Evolutionary conservation across 2,113 vertebrate species (phyloP), one percentile per base, ranked within the genome.

Genomic region (Lonchura striata): DNA sequence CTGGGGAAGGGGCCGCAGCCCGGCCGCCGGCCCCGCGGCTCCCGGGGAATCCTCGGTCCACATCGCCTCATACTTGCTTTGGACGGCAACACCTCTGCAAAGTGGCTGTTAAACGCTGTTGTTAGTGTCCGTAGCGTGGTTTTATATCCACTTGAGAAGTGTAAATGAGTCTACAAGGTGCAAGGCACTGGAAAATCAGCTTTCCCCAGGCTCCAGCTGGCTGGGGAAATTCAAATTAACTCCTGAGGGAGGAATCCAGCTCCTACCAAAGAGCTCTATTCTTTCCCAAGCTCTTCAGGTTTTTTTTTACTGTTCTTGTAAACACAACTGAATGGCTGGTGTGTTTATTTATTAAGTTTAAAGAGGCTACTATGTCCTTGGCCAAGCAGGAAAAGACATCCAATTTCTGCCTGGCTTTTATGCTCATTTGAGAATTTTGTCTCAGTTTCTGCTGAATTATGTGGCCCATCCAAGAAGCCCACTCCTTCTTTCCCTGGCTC

Each of bases 31-130:
- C 28, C 46, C 7, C 5, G 79, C 59, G 17, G 2, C 64, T 70
- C 71, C 52, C 20, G n/a, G 35, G 1, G 13, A 49, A 44, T 16
- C 86, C 68, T 68, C 39, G 7, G n/a, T 49, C 30, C 59, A 64
- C 35, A 1, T 20, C 79, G 88, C 72, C 68, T 92, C 91, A n/a
- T n/a, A 39, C 56, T 88, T 86, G 33, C 54, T 94, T 81, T 66
- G 90, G 80, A 52, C 83, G 37, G 94, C 94, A 95, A 88, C 86
- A 84, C 91, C 91, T 94, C 95, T 37, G 56, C 52, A 64, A 95
- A 92, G 86, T 89, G 88, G 83, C 88, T 96, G 92, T 94, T 94
- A 94, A 94, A 91, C 41, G 56, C 56, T 52, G 49, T 37, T 63
- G n/a, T 60, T 93, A 90, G 77, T 77, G 81, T 71, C 83, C 77